A percentile compares a stretch with the other conserved stretches of the same genome.
Evolutionary conservation across 2,888 invertebrate species (phyloP).

Genomic region (Amphipoea oculea): DNA sequence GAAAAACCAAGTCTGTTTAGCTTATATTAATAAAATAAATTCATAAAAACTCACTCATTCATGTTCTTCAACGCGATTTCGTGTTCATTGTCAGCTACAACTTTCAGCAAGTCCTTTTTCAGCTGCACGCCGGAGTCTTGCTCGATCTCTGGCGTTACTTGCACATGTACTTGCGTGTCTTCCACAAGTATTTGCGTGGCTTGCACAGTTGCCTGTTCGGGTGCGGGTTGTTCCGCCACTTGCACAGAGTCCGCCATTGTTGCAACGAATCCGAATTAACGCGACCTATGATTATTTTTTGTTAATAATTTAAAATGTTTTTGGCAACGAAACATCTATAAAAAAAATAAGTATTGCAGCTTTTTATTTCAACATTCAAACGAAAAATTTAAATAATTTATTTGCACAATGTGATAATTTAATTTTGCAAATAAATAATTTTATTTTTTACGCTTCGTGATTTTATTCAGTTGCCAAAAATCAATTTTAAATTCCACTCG

Average conservation of each 20-base stretch:
- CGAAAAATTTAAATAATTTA: not conserved
- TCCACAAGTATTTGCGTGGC: constrained; percentile 55
- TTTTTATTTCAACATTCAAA: not conserved
- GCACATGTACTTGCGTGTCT: constrained; percentile 58
- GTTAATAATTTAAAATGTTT: constrained; percentile 44
- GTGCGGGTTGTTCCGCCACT: constrained; percentile 72
- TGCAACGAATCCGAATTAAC: constrained; percentile 57
- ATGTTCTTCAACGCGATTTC: constrained; percentile 24
- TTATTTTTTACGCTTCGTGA: not conserved
- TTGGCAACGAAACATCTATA: constrained; percentile 47
- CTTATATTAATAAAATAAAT: not conserved
- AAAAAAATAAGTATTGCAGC: not conserved
- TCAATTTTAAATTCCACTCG: constrained; percentile 62
- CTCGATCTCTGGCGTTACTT: constrained; percentile 48
- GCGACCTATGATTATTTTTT: constrained; percentile 66
- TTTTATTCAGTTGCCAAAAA: constrained; percentile 51
- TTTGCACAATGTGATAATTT: not conserved
- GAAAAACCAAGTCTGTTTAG: not conserved
- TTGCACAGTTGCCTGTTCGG: constrained; percentile 26
- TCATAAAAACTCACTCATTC: constrained; percentile 48
- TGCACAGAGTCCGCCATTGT: constrained; percentile 83
- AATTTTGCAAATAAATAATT: not conserved
- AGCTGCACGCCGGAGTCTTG: constrained; percentile 50
- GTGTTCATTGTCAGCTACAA: constrained; percentile 47
- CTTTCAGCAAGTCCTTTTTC: constrained; percentile 50